Evolutionary conservation across 1,140 invertebrate genomes (phyloP), one percentile per base, ranked within the genome.

Genomic region (Kradibia gibbosae): DNA sequence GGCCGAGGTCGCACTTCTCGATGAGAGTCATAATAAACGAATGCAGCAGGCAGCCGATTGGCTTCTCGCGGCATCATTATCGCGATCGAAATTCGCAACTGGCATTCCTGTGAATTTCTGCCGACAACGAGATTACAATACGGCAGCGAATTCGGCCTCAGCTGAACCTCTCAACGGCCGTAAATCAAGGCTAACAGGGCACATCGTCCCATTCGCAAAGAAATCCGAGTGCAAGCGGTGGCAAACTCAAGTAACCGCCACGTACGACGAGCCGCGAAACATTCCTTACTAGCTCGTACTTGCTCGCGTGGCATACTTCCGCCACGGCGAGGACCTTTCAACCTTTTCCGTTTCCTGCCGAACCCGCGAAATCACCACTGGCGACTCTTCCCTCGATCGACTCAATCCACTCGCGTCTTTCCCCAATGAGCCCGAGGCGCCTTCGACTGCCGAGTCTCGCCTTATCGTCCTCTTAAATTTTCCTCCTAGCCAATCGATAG

Each of bases 301-400:
- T 15, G 34, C n/a, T 39, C 62, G 76, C 36, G 28, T 31, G 36
- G n/a, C 77, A 45, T 25, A 70, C 53, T 78, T 70, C 11, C 50
- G 4, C 34, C 4, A 31, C 4, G 10, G 60, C 1, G 1, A 4
- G 45, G 28, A n/a, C 4, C 45, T 78, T 25, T 50, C 17, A 13
- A n/a, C n/a, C 55, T 17, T n/a, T 7, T n/a, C 74, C 74, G 1
- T 34, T 13, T 36, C 1, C 31, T 62, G 82, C 84, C 87, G 83
- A 87, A 81, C 87, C 88, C 85, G 86, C 57, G 50, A 83, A 87
- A 89, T 89, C 87, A 87, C 83, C 84, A 87, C 88, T 82, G n/a
- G n/a, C n/a, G n/a, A n/a, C n/a, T n/a, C n/a, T n/a, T n/a, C n/a
- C n/a, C n/a, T n/a, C n/a, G n/a, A n/a, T n/a, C n/a, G n/a, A n/a